Conservation (phyloP, 2,113 vertebrate genomes). For the Triplophysa dalaica region DNA sequence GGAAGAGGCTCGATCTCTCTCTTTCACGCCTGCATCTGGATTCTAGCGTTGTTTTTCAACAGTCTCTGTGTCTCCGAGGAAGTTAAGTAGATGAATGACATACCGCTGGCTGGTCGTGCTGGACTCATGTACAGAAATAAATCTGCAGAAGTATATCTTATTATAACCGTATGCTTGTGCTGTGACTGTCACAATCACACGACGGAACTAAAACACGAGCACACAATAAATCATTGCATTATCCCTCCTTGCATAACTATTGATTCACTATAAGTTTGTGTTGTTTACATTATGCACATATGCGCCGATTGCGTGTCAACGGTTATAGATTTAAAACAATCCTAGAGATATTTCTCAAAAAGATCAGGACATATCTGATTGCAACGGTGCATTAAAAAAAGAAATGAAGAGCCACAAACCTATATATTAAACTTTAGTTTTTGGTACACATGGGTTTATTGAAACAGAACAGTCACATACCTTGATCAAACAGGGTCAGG, state of each 20-base stretch:
- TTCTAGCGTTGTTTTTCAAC: conserved; percentile 63
- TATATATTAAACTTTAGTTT: too few species aligned
- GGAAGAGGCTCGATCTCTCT: not conserved
- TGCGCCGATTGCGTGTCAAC: too few species aligned
- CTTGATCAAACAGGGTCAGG: too few species aligned
- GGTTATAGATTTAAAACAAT: too few species aligned
- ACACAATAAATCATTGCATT: too few species aligned
- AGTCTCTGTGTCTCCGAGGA: conserved; percentile 53
- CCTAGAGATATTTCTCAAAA: not conserved
- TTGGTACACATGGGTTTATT: too few species aligned
- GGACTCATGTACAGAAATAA: not conserved
- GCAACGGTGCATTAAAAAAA: not conserved
- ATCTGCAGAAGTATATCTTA: not conserved
- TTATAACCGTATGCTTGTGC: not conserved
- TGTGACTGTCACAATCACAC: not conserved
- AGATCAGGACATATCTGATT: not conserved
- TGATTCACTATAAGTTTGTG: too few species aligned
- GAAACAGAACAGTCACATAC: too few species aligned
- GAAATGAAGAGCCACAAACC: too few species aligned
- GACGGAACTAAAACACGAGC: too few species aligned
- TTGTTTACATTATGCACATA: too few species aligned
- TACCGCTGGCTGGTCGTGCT: conserved; percentile 2
- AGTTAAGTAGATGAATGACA: conserved; percentile 58
- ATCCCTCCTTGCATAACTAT: too few species aligned
- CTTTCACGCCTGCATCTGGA: conserved; percentile 65